A percentile compares a stretch with the other conserved stretches of the same genome.
Evolutionary conservation across 2,797 vertebrate species (phyloP).

Genomic region (Bradypodion pumilum): DNA sequence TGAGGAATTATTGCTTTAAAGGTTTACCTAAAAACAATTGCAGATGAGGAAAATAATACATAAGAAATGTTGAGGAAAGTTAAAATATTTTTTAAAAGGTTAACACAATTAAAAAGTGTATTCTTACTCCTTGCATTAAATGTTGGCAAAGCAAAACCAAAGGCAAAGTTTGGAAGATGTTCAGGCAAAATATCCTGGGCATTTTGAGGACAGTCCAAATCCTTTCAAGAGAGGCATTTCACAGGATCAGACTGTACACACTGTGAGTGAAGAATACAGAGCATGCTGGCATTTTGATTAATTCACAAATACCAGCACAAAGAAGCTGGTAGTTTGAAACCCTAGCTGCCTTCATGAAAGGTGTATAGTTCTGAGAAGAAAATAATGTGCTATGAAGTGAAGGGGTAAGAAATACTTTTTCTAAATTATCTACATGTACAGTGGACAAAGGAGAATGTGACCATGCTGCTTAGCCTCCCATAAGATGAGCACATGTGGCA

Average conservation of each 20-base stretch:
- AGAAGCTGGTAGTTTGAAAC: background rate
- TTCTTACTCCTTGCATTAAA: background rate
- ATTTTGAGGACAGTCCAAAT: background rate
- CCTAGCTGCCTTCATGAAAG: background rate
- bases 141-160: background rate
- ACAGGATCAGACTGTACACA: background rate
- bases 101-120: too few species aligned
- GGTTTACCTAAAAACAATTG: too few species aligned
- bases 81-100: background rate
- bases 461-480: too few species aligned
- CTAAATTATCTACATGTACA: background rate
- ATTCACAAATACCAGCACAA: background rate
- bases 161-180: background rate
- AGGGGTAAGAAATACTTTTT: background rate
- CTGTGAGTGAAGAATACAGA: background rate
- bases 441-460: too few species aligned
- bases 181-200: background rate
- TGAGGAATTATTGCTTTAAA: too few species aligned
- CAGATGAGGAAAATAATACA: too few species aligned
- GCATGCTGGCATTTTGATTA: too few species aligned
- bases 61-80: background rate
- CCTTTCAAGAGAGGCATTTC: background rate
- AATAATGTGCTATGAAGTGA: background rate
- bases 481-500: too few species aligned
- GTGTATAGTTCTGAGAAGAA: background rate